phyloP scores from a whole-genome alignment of 92 coral and sea anemone genomes.

The Muricea muricata region DNA sequence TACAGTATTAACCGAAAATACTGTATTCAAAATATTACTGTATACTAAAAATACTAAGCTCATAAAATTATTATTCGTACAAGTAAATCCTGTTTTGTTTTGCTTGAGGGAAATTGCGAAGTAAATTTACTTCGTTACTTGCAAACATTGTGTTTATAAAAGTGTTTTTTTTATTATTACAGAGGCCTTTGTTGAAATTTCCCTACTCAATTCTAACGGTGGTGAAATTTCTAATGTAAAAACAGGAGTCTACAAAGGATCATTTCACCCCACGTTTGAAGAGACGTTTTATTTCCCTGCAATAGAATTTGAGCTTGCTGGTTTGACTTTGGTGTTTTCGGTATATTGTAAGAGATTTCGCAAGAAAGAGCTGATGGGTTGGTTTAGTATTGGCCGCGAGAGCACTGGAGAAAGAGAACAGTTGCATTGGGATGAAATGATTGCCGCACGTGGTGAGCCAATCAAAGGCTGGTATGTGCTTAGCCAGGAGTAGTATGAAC shows the following conservation, averaged over 20 bases:
- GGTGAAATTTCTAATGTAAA: constrained; percentile 9
- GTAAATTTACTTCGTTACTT: no score
- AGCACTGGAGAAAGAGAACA: constrained; percentile 48
- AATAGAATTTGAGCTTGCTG: constrained; percentile 24
- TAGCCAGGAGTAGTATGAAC: not conserved
- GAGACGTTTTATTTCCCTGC: constrained; percentile 28
- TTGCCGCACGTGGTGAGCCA: constrained; percentile 23
- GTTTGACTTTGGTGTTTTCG: constrained; percentile 16
- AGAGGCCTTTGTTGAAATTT: constrained; percentile 34
- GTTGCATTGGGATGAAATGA: constrained; percentile 41
- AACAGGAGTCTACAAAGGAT: constrained; percentile 30
- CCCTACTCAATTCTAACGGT: constrained; percentile 24
- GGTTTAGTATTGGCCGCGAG: constrained; percentile 32
- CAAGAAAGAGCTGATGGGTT: constrained; percentile 26
- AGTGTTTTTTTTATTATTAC: not conserved
- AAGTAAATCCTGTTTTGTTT: no score
- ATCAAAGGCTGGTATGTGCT: constrained; percentile 39
- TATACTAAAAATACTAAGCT: no score
- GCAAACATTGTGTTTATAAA: no score
- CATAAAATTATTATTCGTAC: no score
- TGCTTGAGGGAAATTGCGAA: no score
- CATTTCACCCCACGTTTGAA: constrained; percentile 23
- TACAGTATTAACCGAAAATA: no score
- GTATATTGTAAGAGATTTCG: constrained; percentile 28
- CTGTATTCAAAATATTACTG: no score